Conservation (phyloP, 2,113 vertebrate genomes). For the Gopherus evgoodei region DNA sequence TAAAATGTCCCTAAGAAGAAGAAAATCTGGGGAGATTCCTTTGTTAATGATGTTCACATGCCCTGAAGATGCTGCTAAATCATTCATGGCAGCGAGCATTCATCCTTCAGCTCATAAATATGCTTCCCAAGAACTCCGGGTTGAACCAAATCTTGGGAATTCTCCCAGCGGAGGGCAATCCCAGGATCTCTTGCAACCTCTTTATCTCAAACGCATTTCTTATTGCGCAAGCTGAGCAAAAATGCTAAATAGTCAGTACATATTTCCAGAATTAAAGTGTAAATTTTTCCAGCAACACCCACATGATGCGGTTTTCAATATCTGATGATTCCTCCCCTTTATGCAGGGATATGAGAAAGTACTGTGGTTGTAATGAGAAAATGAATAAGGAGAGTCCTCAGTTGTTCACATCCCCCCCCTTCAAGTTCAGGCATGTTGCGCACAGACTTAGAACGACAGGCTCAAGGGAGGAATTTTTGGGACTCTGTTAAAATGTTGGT, state of each 20-base stretch:
- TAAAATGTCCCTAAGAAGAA: not conserved
- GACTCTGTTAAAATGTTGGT: not conserved
- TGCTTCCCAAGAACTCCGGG: not conserved
- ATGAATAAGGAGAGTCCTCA: not conserved
- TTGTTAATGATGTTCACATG: not conserved
- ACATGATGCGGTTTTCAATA: not conserved
- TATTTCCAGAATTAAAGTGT: not conserved
- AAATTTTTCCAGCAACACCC: not conserved
- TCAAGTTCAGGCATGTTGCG: not conserved
- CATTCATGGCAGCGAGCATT: not conserved
- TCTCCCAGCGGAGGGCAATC: not conserved
- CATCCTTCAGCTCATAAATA: not conserved
- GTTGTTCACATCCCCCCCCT: not conserved
- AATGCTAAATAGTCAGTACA: too few relatives aligned
- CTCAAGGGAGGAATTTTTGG: not conserved
- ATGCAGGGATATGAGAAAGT: not conserved
- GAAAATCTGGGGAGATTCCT: not conserved
- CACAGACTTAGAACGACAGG: too few relatives aligned
- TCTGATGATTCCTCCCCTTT: not conserved
- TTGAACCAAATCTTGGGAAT: not conserved
- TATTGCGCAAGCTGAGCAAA: not conserved
- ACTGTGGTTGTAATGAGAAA: not conserved
- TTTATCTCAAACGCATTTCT: not conserved
- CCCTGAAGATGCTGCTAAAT: not conserved
- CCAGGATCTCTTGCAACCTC: not conserved